phyloP scores from a whole-genome alignment of 64 coral and sea anemone species.

The Pachyseris speciosa region DNA sequence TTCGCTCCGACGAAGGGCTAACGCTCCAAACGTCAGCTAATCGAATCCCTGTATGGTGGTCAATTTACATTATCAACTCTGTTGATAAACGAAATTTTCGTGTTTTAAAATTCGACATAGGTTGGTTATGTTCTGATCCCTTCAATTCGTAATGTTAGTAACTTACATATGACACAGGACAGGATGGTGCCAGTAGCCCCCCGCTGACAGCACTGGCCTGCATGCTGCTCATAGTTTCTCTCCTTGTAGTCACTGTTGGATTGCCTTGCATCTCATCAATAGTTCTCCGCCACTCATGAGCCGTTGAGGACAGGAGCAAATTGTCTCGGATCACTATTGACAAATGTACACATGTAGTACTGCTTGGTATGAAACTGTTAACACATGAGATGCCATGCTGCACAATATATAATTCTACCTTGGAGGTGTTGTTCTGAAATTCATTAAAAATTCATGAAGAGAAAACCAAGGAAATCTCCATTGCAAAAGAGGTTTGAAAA shows the following conservation, averaged over 20 bases:
- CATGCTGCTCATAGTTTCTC: conserved; percentile 45
- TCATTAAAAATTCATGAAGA: too few species aligned
- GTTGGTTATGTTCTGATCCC: background rate
- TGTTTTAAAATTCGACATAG: background rate
- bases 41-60: too few species aligned
- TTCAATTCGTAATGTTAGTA: background rate
- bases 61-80: too few species aligned
- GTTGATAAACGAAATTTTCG: too few species aligned
- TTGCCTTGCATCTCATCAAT: conserved; percentile 4
- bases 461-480: too few species aligned
- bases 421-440: too few species aligned
- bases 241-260: background rate
- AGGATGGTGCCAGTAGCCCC: conserved; percentile 71
- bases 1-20: too few species aligned
- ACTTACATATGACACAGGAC: conserved; percentile 79
- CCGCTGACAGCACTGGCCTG: conserved; percentile 83
- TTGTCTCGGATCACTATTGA: conserved; percentile 51
- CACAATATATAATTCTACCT: too few species aligned
- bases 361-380: too few species aligned
- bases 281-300: background rate
- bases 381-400: too few species aligned
- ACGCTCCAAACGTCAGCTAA: too few species aligned
- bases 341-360: background rate
- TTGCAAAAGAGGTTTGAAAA: too few species aligned
- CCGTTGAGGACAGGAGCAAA: conserved; percentile 34